Evolutionary conservation across 2,888 invertebrate species (phyloP), one percentile per base, ranked within the genome.

Genomic region (Spisula subtruncata): DNA sequence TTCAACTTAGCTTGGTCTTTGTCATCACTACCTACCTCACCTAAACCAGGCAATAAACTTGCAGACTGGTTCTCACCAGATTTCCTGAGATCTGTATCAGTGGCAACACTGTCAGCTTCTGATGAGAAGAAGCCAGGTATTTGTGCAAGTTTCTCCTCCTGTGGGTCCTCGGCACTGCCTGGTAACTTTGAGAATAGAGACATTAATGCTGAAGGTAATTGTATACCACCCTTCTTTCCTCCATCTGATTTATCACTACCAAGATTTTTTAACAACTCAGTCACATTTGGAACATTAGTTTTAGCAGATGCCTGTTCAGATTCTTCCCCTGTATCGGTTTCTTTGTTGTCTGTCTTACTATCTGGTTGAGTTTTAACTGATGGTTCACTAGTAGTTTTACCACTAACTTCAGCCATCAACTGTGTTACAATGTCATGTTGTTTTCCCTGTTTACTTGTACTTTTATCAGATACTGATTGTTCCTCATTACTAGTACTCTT

Each of bases 161-260:
- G 41, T 16, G 80, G 75, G 29, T 66, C 85, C 56, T 79, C 85
- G 12, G 35, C 82, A 32, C 87, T 84, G 14, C 90, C 89, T n/a
- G 93, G 93, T 1, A 94, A 89, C 54, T 92, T 91, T 14, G 94
- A 93, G 79, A 94, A 94, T n/a, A 94, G 85, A 20, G 93, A 93
- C 92, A 93, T 92, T 18, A 94, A 84, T 51, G 94, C 93, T 75
- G 92, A 88, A n/a, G 94, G 94, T 71, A 93, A 89, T 32, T 92
- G 82, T 46, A 91, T 80, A 0, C 83, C 85, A 51, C 89, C 56
- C 32, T 87, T 86, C 46, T 71, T 56, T 48, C 54, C 46, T 32
- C 12, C 25, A 10, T 85, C 85, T 1, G 83, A 60, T 75, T 75
- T 75, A 32, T 35, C 75, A 71, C 71, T 71, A 20, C 85, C 51